These are phyloP conservation scores for Colletes collaris DNA, from an alignment of 2,888 invertebrate species.

Conservation along the genomic window DNA sequence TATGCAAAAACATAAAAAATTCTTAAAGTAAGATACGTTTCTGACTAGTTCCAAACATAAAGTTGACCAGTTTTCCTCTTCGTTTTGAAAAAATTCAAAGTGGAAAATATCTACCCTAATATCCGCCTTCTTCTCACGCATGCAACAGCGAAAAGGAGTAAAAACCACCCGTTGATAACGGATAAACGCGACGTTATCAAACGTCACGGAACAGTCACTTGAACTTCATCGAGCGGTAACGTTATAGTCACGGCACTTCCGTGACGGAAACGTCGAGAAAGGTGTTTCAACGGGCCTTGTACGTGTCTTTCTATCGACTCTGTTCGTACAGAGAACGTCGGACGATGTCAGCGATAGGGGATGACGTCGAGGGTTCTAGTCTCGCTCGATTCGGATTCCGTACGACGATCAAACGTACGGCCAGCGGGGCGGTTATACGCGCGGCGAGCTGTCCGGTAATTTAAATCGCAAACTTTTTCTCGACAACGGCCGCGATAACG, in stretches of 20 bases:
- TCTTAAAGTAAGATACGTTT: too few relatives aligned
- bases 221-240: slow-evolving; percentile 29
- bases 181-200: slow-evolving; percentile 8
- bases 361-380: slow-evolving; percentile 44
- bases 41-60: too few relatives aligned
- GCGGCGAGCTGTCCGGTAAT: slow-evolving; percentile 58
- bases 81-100: too few relatives aligned
- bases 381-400: slow-evolving; percentile 37
- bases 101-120: too few relatives aligned
- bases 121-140: neutral
- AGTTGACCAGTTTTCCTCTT: too few relatives aligned
- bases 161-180: slow-evolving; percentile 14
- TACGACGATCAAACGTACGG: slow-evolving; percentile 23
- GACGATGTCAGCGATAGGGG: slow-evolving; percentile 40
- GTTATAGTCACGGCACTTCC: slow-evolving; percentile 24
- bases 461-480: slow-evolving; percentile 69
- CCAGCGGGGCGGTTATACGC: slow-evolving; percentile 1
- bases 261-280: slow-evolving; percentile 31
- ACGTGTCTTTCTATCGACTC: slow-evolving; percentile 25
- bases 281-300: slow-evolving; percentile 4
- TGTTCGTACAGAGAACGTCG: neutral
- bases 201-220: slow-evolving; percentile 26
- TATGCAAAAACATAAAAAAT: too few relatives aligned
- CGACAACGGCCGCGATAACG: slow-evolving; percentile 45
- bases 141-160: neutral